Base-by-base conservation (phyloP, 1,140 invertebrate genomes). In the Hylaeus anthracinus region DNA sequence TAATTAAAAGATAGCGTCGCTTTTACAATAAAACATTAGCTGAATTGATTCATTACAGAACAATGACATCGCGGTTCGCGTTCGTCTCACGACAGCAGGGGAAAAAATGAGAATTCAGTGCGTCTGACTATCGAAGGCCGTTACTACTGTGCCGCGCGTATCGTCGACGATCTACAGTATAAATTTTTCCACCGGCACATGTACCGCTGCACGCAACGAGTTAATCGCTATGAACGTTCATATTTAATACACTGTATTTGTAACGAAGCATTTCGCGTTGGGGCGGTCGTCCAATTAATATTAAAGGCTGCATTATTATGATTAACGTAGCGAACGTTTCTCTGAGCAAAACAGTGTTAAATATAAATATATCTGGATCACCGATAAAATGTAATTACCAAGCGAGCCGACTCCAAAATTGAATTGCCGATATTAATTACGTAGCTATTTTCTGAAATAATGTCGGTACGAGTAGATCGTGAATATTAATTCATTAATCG, bases 91-190 rank as follows among this genome's bases (percentile, higher is more conserved):
- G 6, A 2, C 43, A 26, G 15, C 48, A 48, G 41, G 43, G 37
- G 45, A 56, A 55, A n/a, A n/a, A 51, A 56, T 64, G 10, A 48
- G 55, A n/a, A 53, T 10, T 37, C 5, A 2, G 45, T 48, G 8
- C 3, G 82, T 87, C 70, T 64, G 81, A 67, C 65, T 71, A 51
- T 48, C 70, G 58, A 45, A 64, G 85, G 63, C 71, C 71, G 48
- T 72, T 79, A 83, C 82, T 72, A 87, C 77, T 87, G 61, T 9
- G 48, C 15, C 60, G 72, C 37, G 45, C 39, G 65, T 83, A 72
- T 81, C 66, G 73, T 53, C 10, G 79, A 67, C 71, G 61, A 77
- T 73, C 60, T 45, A 85, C 26, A 26, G 26, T 63, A 56, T 41
- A 51, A 61, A 12, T 48, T 15, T 66, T 71, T 82, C 41, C 66